These are phyloP conservation scores for Siniperca undulata DNA, from an alignment of 2,797 vertebrate genomes.

Conservation along the genomic window DNA sequence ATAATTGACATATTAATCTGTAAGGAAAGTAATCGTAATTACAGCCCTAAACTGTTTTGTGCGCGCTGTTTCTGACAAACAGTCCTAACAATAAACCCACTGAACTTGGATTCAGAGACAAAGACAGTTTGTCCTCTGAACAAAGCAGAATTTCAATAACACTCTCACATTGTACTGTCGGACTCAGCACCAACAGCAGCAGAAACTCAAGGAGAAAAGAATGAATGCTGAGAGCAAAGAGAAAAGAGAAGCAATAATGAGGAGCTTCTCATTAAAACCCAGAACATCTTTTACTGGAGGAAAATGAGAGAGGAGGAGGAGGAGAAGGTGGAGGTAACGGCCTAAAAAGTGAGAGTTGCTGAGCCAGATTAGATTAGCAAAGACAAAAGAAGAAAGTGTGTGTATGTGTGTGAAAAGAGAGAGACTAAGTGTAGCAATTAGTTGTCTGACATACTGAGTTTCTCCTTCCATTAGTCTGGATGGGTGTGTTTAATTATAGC, in stretches of 20 bases:
- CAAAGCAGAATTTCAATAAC: slow-evolving; percentile 32
- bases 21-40: background rate
- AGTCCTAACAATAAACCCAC: slow-evolving; percentile 5
- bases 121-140: slow-evolving; percentile 27
- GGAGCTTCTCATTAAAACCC: slow-evolving; percentile 64
- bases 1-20: background rate
- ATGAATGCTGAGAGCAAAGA: slow-evolving; percentile 54
- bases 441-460: slow-evolving; percentile 61
- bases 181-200: slow-evolving; percentile 25
- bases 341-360: slow-evolving; percentile 54
- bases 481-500: slow-evolving; percentile 70
- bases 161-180: slow-evolving; percentile 1
- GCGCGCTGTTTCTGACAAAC: background rate
- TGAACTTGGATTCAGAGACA: slow-evolving; percentile 9
- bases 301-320: slow-evolving; percentile 28
- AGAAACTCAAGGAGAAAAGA: slow-evolving; percentile 29
- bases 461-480: slow-evolving; percentile 72
- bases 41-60: background rate
- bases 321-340: slow-evolving; percentile 39
- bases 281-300: slow-evolving; percentile 58
- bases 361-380: slow-evolving; percentile 67
- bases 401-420: slow-evolving; percentile 33
- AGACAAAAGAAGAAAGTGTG: slow-evolving; percentile 53
- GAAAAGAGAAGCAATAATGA: slow-evolving; percentile 53
- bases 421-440: slow-evolving; percentile 75